These are phyloP conservation scores for Bombus sylvicola DNA, from an alignment of 1,140 invertebrate species.

Conservation along the genomic window DNA sequence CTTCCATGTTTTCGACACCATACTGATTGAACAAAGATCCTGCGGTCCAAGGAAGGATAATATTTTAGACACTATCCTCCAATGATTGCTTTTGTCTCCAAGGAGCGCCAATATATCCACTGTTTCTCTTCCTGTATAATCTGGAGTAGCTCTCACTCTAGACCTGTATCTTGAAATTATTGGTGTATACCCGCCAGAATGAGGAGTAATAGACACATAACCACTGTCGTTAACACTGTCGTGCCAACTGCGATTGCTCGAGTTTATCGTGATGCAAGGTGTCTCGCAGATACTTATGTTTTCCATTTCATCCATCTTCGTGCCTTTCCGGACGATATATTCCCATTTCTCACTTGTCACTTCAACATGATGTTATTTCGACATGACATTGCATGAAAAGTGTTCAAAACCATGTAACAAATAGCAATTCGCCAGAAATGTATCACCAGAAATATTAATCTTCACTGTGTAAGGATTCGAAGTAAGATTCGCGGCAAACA, in stretches of 20 bases:
- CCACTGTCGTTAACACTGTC: conserved; percentile 72
- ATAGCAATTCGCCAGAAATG: not conserved
- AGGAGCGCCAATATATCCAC: conserved; percentile 75
- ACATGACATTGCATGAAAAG: not conserved
- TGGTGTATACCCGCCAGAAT: conserved; percentile 53
- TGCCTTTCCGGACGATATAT: not conserved
- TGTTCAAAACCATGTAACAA: not conserved
- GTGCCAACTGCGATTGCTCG: conserved; percentile 51
- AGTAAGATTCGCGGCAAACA: conserved; percentile 56
- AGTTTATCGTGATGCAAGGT: conserved; percentile 30
- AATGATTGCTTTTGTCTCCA: conserved; percentile 77
- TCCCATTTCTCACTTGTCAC: not conserved
- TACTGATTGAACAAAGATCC: conserved; percentile 76
- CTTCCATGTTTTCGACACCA: conserved; percentile 78
- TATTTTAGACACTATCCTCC: conserved; percentile 76
- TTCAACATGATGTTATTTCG: not conserved
- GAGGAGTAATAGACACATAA: conserved; percentile 71
- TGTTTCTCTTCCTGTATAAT: conserved; percentile 69
- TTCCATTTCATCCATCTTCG: conserved; percentile 62
- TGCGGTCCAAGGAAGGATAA: conserved; percentile 69
- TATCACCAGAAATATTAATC: not conserved
- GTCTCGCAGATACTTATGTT: conserved; percentile 46
- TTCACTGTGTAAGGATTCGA: conserved; percentile 1
- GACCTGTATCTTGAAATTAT: conserved; percentile 47
- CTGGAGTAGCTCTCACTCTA: conserved; percentile 59